Percentiles rank a stretch among this genome's conserved stretches.
Conservation (phyloP, 2,113 vertebrate species). For the Colistium nudipinnis region DNA sequence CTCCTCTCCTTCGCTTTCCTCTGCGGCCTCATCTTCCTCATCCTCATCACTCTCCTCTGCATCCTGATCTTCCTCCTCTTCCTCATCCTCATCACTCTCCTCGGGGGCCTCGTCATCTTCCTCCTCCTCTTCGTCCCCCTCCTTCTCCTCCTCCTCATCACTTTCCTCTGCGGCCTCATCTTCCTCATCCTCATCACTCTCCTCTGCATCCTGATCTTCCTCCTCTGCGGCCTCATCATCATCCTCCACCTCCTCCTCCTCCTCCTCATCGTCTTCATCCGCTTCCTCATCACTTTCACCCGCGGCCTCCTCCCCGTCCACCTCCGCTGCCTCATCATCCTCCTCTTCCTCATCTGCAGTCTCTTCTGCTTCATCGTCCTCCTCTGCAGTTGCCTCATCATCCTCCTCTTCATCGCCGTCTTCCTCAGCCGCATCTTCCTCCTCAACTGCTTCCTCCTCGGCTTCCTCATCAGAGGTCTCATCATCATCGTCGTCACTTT, state of each 20-base stretch:
- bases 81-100: background rate
- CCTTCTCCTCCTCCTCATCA: background rate
- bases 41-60: background rate
- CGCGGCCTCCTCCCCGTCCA: background rate
- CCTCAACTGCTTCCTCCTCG: conserved; percentile 5
- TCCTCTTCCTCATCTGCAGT: background rate
- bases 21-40: background rate
- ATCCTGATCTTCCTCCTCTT: background rate
- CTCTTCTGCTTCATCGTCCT: background rate
- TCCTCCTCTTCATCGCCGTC: background rate
- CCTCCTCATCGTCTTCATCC: background rate
- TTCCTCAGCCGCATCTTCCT: background rate
- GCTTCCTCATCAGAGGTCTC: conserved; percentile 1
- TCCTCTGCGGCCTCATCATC: background rate
- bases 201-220: conserved; percentile 12
- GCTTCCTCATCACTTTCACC: conserved; percentile 18
- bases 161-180: background rate
- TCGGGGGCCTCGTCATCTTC: background rate
- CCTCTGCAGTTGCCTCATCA: background rate
- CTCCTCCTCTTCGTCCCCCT: background rate
- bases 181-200: background rate
- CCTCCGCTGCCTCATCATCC: background rate
- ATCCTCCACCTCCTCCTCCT: background rate
- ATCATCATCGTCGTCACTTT: background rate
- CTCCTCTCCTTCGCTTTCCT: background rate